These are phyloP conservation scores for Diorhabda carinulata DNA, from an alignment of 1,140 invertebrate genomes.

Conservation along the genomic window DNA sequence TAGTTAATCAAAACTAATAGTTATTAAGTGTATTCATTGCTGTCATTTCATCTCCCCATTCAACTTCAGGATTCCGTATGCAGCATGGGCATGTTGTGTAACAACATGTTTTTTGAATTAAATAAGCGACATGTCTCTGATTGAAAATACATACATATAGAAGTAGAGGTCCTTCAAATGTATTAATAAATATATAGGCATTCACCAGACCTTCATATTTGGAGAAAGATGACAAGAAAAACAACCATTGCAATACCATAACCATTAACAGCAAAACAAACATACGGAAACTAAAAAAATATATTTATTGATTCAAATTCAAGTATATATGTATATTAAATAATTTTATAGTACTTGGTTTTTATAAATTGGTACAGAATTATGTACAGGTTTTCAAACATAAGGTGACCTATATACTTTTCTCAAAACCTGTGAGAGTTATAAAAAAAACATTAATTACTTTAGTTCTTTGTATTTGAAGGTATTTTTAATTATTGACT, in stretches of 20 bases:
- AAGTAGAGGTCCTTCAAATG: conserved; percentile 66
- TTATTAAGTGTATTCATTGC: conserved; percentile 59
- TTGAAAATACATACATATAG: conserved; percentile 72
- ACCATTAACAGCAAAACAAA: conserved; percentile 69
- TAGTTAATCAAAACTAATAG: conserved; percentile 9
- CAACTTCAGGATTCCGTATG: conserved; percentile 54
- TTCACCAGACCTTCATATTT: conserved; percentile 67
- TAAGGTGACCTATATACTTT: too few species aligned
- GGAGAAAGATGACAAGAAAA: conserved; percentile 67
- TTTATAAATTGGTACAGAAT: too few species aligned
- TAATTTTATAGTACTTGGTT: too few species aligned
- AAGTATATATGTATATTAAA: too few species aligned
- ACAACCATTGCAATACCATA: conserved; percentile 70
- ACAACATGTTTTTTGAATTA: conserved; percentile 73
- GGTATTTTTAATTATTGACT: too few species aligned
- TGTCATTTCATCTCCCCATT: conserved; percentile 84
- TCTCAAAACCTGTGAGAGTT: too few species aligned
- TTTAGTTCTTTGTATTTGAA: too few species aligned
- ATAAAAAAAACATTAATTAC: too few species aligned
- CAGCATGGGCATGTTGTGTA: conserved; percentile 57
- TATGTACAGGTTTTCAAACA: too few species aligned
- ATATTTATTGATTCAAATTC: too few species aligned
- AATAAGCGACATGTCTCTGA: conserved; percentile 71
- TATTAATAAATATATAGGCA: conserved; percentile 68
- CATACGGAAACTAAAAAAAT: conserved; percentile 68